Conservation (phyloP, 2,888 invertebrate genomes). For the Scaptomyza flava region DNA sequence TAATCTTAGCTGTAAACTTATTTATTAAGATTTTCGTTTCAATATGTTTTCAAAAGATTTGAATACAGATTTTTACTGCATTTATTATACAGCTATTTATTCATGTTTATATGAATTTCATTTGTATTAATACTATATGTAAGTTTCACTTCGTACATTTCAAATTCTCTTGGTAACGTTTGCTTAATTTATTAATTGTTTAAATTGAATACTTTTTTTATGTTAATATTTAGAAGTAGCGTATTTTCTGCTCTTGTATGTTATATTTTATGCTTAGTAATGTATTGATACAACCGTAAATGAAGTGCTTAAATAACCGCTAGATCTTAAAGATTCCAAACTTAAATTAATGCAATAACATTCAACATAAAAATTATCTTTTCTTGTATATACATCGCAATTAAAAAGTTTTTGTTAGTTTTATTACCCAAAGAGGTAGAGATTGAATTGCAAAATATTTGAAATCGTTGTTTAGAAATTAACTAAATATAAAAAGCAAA, state of each 20-base stretch:
- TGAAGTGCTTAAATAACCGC: conserved; percentile 21
- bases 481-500: background rate
- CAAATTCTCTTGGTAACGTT: background rate
- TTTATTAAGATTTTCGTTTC: background rate
- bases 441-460: conserved; percentile 2
- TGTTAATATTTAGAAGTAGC: background rate
- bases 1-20: background rate
- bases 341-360: conserved; percentile 9
- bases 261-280: conserved; percentile 2
- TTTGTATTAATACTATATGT: background rate
- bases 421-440: conserved; percentile 3
- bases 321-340: conserved; percentile 25
- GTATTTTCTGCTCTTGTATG: background rate
- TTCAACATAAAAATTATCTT: background rate
- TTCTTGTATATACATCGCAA: conserved; percentile 37
- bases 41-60: conserved; percentile 8
- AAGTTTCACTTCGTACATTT: conserved; percentile 2
- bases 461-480: background rate
- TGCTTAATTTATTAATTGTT: background rate
- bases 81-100: conserved; percentile 1
- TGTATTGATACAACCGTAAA: conserved; percentile 48
- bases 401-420: background rate
- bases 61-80: background rate
- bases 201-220: background rate
- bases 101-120: background rate